Evolutionary conservation across 2,113 vertebrate species (phyloP), one percentile per base, ranked within the genome.

Genomic region (Oostethus manadensis): DNA sequence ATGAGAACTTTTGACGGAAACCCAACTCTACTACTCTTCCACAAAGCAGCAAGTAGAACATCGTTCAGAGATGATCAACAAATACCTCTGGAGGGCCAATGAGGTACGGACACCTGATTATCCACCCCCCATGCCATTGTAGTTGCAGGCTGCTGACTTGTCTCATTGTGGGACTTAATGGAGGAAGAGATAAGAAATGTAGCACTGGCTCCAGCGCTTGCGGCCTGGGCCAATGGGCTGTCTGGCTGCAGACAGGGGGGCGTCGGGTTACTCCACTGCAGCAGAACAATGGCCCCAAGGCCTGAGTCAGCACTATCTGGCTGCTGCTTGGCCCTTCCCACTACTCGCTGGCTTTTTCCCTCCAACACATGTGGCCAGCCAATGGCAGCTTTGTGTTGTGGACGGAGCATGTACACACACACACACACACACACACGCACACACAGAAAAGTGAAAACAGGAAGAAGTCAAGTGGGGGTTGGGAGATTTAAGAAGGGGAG

Each of bases 261-360:
- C 81, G 80, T 81, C 68, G 76, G 75, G 78, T 88, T 88, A 77
- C 87, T 7, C 70, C 69, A 44, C 57, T 1, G 17, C 38, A 11
- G 5, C 51, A 79, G 81, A 88, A 88, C 85, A 88, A 88, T 88
- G 74, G 84, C 59, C 71, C 56, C 8, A 74, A 57, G 18, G 75
- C 78, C 82, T 87, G 83, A 88, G 82, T 88, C 87, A 87, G 87
- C 87, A 86, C 71, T 81, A 77, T 78, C 71, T 74, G 49, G 38
- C 70, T 33, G 58, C 71, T 63, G 60, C 23, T 42, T 42, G 38
- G 1, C 73, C 72, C 78, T 78, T 60, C 66, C 51, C 61, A 46
- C 58, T 70, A 60, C 78, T 76, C 55, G 58, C 76, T 48, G 49
- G 58, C 61, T 77, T 82, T 73, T 81, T 74, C 78, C 79, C 81